phyloP scores from a whole-genome alignment of 1,140 invertebrate species.

The Mycetomoellerius zeteki region DNA sequence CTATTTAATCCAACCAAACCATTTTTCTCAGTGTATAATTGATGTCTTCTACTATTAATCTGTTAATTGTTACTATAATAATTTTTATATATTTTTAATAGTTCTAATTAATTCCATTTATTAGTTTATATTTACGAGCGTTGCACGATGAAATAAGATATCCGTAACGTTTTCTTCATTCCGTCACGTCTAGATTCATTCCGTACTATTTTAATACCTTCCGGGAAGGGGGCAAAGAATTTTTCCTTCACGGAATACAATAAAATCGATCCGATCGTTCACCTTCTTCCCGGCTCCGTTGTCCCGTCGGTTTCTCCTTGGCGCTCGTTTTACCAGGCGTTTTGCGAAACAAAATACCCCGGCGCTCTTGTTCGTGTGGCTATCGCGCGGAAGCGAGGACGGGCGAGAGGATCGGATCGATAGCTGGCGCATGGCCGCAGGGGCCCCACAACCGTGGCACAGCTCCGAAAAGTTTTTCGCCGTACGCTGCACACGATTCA shows the following conservation, averaged over 20 bases:
- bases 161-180: not conserved
- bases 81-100: not conserved
- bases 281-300: conserved; percentile 9
- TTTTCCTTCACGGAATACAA: not conserved
- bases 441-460: conserved; percentile 68
- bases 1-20: too few relatives aligned
- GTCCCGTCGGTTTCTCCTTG: not conserved
- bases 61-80: not conserved
- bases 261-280: conserved; percentile 15
- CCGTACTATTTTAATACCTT: not conserved
- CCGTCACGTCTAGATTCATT: too few relatives aligned
- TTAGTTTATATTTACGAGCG: not conserved
- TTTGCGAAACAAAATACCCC: conserved; percentile 79
- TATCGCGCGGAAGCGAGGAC: conserved; percentile 55
- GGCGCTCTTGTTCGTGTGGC: conserved; percentile 70
- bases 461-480: conserved; percentile 77
- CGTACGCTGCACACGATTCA: conserved; percentile 67
- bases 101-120: not conserved
- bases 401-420: conserved; percentile 74
- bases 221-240: not conserved
- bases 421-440: conserved; percentile 81
- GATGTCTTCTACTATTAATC: not conserved
- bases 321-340: conserved; percentile 75
- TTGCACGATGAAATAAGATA: not conserved
- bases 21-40: too few relatives aligned